Base-by-base conservation (phyloP, 1,140 invertebrate species). In the Scaptomyza hsui region DNA sequence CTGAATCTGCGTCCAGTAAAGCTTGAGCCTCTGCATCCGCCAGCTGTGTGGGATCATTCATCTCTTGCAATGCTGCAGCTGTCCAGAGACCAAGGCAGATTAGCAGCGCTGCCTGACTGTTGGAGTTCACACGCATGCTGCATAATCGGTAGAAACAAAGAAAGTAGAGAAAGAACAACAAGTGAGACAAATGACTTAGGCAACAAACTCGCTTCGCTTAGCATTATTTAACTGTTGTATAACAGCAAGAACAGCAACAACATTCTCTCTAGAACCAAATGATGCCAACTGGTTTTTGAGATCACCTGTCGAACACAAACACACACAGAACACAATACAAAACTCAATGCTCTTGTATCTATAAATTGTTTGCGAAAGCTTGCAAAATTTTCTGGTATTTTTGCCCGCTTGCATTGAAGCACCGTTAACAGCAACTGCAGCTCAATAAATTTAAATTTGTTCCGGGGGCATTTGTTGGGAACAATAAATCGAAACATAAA, bases 1-100 rank as follows among this genome's bases (percentile, higher is more conserved):
- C 60, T 1, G n/a, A 32, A 3, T 24, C 59, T 10, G 41, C 52
- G 39, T 79, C 71, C 5, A 53, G n/a, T 16, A 49, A 39, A 1
- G 59, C 48, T 10, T 69, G 35, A 13, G 65, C 78, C 15, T 74
- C 75, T 0, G 69, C 80, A 63, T 88, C 75, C 45, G 79, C 52
- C 44, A 78, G 79, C 64, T 81, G 82, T 19, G 69, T 55, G 29
- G 73, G 57, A 15, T 72, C 75, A 52, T 67, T 67, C 7, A 69
- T 61, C 12, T 61, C 75, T 59, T 59, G 49, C 24, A 65, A 53
- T 15, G 57, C 65, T 12, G 59, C 47, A 53, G 68, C 47, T 59
- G 55, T 67, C 45, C 72, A 29, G 13, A 45, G 12, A 37, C 32
- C 4, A n/a, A 37, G n/a, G 52, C 42, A 41, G 35, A 49, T 70